Evolutionary conservation across 1,140 invertebrate species (phyloP).

Genomic region (Bombus affinis): DNA sequence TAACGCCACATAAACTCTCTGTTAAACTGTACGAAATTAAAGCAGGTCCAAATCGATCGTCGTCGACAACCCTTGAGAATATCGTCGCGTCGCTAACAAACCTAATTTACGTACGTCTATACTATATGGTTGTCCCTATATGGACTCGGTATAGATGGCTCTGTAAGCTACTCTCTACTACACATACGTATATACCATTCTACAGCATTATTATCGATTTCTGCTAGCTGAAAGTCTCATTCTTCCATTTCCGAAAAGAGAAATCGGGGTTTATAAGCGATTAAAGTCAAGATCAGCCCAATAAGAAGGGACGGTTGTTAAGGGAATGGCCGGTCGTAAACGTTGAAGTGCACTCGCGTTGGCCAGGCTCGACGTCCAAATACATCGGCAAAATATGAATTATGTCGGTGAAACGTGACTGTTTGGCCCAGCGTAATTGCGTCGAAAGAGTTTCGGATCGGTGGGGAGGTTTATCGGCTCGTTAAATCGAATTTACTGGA

Average conservation of each 20-base stretch:
- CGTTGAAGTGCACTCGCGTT: slow-evolving; percentile 6
- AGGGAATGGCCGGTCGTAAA: slow-evolving; percentile 36
- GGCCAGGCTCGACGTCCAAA: neutral
- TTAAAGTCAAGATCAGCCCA: neutral
- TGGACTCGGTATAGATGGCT: no score
- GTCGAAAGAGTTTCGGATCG: slow-evolving; percentile 1
- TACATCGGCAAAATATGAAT: slow-evolving; percentile 23
- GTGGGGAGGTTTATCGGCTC: slow-evolving; percentile 28
- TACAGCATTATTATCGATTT: neutral
- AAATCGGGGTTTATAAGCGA: neutral
- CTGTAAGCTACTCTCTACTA: no score
- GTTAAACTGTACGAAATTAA: no score
- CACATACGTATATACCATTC: no score
- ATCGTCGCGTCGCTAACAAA: no score
- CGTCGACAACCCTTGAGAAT: no score
- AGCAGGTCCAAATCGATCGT: no score
- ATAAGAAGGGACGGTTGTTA: slow-evolving; percentile 18
- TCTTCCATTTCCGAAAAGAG: neutral
- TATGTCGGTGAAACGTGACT: slow-evolving; percentile 11
- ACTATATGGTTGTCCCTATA: no score
- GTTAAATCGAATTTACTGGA: slow-evolving; percentile 44
- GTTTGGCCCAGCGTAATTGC: neutral
- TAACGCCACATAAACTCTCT: no score
- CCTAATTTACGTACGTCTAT: no score
- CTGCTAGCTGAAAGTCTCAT: neutral